Evolutionary conservation across 2,797 vertebrate species (phyloP).

Genomic region (Threskiornis aethiopicus): DNA sequence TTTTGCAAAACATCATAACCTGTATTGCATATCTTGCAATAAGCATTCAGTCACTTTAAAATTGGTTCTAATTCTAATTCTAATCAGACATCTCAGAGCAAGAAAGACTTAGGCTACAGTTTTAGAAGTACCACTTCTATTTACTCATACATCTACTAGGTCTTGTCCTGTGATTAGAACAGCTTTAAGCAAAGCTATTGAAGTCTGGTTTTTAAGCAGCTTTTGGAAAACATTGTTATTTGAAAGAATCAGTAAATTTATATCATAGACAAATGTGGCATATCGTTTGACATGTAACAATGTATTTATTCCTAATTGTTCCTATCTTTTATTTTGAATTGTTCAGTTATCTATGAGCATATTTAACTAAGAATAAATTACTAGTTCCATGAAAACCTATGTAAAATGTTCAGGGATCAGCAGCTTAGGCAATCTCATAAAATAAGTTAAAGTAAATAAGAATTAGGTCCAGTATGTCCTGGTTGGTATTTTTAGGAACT

Average conservation of each 20-base stretch:
- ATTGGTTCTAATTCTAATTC: neutral
- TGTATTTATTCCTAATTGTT: neutral
- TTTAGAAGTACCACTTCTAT: neutral
- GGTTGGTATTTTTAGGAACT: neutral
- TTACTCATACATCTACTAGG: neutral
- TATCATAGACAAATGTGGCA: neutral
- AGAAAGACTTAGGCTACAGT: neutral
- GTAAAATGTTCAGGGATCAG: neutral
- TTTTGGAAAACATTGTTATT: neutral
- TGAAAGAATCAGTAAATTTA: neutral
- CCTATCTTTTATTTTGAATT: neutral
- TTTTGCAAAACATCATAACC: neutral
- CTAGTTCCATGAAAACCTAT: neutral
- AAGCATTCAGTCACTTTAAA: neutral
- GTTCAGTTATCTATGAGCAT: neutral
- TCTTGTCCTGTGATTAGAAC: neutral
- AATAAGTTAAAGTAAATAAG: neutral
- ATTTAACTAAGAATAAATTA: neutral
- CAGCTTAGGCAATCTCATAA: neutral
- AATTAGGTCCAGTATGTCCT: neutral
- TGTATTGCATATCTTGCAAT: neutral
- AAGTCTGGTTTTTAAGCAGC: neutral
- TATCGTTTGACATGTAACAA: neutral
- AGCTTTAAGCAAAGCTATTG: neutral
- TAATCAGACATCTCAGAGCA: neutral